phyloP scores from a whole-genome alignment of 1,140 invertebrate species.

The Sipha flava region DNA sequence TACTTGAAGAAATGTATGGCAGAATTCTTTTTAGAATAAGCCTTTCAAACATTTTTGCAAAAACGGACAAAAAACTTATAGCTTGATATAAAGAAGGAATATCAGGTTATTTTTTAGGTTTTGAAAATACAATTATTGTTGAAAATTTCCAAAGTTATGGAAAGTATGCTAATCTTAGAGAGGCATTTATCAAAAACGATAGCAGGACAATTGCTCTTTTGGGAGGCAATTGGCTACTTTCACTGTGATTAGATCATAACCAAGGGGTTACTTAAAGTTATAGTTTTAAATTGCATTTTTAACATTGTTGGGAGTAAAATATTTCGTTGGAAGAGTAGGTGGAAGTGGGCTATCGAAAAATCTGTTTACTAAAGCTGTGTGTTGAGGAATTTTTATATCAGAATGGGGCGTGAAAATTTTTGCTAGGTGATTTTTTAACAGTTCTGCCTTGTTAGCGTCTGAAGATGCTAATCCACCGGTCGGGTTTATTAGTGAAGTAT shows the following conservation, averaged over 20 bases:
- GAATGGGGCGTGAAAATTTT: background rate
- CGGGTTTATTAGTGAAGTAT: constrained; percentile 30
- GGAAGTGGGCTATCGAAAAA: background rate
- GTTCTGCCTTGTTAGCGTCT: constrained; percentile 35
- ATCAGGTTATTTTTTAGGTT: constrained; percentile 40
- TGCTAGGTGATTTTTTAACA: background rate
- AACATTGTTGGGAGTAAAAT: background rate
- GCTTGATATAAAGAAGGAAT: constrained; percentile 40
- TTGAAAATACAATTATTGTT: too few relatives aligned
- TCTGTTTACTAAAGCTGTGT: background rate
- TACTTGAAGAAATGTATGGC: too few relatives aligned
- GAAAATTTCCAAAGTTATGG: constrained; percentile 42
- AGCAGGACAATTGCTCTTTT: constrained; percentile 14
- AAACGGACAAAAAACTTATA: constrained; percentile 40
- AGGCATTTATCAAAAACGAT: background rate
- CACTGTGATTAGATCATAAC: constrained; percentile 20
- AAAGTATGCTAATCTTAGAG: constrained; percentile 4
- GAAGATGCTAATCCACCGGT: too few relatives aligned
- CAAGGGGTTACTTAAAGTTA: background rate
- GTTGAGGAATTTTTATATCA: too few relatives aligned
- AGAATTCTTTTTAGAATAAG: too few relatives aligned
- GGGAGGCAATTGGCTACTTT: background rate
- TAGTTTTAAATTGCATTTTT: background rate
- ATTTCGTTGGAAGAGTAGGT: too few relatives aligned
- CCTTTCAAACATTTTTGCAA: constrained; percentile 36